Base-by-base conservation (phyloP, 30 jellyfish, hydroid and myxozoan species). In the Hydractinia echinata region DNA sequence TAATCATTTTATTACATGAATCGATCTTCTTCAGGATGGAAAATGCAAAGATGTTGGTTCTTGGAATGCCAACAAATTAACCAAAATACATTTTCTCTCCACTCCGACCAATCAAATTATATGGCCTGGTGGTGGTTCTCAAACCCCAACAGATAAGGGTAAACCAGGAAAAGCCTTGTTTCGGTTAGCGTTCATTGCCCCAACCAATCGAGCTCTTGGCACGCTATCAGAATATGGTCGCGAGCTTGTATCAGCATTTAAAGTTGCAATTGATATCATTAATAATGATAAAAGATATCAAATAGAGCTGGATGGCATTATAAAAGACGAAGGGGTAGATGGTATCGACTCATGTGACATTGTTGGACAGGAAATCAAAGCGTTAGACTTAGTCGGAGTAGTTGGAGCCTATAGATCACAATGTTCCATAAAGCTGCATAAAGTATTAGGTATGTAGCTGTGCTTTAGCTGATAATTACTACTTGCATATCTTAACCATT, bases 101-200 rank as follows among this genome's bases (percentile, higher is more conserved):
- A 30, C 88, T 53, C 94, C 96, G 9, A 77, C 78, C 77, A 96
- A 91, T 16, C 81, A 52, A 50, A 88, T 94, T 60, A 70, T 76
- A 8, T 94, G 99, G 99, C 99, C 99, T 7, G 96, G 99, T 11
- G 94, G 96, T n/a, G 85, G 97, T 30, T 83, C 70, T 15, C 85
- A 80, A 67, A 85, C 95, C 14, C 99, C 99, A 8, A 94, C 96
- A 7, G 99, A 94, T 55, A 81, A 93, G 67, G 96, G 99, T 4
- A 85, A 89, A 39, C 96, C 99, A 9, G 99, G 99, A 7, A 94
- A 94, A 68, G 97, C 96, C 4, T 77, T 94, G 62, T 94, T 94
- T 85, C 81, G 92, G 84, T 55, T 94, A 52, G 99, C 96, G 21
- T 84, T 94, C 76, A 81, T 94, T 81, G 88, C 99, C 9, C 99